phyloP scores from a whole-genome alignment of 2,888 invertebrate genomes.

The Eurytoma adleriae region DNA sequence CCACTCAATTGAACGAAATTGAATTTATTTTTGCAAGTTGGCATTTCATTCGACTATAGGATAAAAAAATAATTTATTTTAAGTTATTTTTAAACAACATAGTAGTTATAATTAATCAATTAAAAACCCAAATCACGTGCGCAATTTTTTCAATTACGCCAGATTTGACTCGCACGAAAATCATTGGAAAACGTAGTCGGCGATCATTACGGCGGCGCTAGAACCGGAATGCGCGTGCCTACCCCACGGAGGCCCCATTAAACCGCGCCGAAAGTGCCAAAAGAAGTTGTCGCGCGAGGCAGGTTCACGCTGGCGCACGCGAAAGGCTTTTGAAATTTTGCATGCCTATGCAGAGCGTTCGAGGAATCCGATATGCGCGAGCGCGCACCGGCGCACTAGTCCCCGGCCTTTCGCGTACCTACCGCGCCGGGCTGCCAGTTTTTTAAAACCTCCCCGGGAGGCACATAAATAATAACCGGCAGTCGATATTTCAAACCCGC shows the following conservation, averaged over 20 bases:
- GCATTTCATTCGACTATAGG: no score
- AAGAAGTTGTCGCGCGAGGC: background rate
- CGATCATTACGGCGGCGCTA: background rate
- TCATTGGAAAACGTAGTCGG: background rate
- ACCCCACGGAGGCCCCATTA: conserved; percentile 2
- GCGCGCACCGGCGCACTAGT: background rate
- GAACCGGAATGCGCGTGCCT: background rate
- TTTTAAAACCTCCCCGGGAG: background rate
- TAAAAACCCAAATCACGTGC: no score
- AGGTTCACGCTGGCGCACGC: conserved; percentile 4
- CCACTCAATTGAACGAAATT: no score
- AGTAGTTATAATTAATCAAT: no score
- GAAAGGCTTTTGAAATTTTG: conserved; percentile 30
- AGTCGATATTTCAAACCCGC: conserved; percentile 15
- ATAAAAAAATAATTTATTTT: no score
- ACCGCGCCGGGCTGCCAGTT: background rate
- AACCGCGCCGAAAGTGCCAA: background rate
- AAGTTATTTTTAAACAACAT: no score
- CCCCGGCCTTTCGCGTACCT: conserved; percentile 21
- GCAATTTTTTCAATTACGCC: no score
- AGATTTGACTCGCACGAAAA: background rate
- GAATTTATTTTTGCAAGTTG: no score
- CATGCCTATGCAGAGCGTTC: conserved; percentile 10
- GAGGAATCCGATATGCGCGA: conserved; percentile 23
- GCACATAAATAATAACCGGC: background rate